Conservation (phyloP, 2,888 invertebrate species). For the Seira musarum region DNA sequence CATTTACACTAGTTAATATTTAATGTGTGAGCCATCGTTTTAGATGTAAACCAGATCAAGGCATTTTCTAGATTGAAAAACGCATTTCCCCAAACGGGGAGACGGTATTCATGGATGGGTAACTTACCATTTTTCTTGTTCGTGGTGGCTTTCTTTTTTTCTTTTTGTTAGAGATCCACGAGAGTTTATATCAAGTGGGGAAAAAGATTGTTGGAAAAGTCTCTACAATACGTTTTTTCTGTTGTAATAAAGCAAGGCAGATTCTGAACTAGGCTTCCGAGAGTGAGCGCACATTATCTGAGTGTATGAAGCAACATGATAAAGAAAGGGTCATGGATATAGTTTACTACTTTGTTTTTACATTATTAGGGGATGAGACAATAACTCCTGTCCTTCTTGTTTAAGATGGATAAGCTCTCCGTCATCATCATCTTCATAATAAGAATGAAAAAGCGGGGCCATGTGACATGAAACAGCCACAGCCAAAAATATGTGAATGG, state of each 20-base stretch:
- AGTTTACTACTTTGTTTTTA: neutral
- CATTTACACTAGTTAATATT: constrained; percentile 68
- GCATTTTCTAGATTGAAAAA: constrained; percentile 70
- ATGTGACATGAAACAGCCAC: constrained; percentile 11
- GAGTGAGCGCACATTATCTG: neutral
- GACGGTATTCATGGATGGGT: neutral
- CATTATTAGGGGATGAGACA: constrained; percentile 15
- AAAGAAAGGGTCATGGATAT: constrained; percentile 37
- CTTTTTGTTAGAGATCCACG: no score
- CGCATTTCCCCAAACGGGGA: constrained; percentile 49
- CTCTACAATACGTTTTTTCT: neutral
- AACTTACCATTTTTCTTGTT: neutral
- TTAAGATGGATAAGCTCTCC: constrained; percentile 51
- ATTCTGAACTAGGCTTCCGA: neutral
- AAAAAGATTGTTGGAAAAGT: constrained; percentile 10
- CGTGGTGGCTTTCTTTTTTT: no score
- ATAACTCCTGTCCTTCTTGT: constrained; percentile 11
- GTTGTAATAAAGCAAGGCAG: neutral
- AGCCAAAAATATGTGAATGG: neutral
- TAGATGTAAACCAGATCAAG: constrained; percentile 70
- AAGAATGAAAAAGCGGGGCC: constrained; percentile 16
- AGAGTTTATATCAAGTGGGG: neutral
- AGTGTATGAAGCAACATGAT: neutral
- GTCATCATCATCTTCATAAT: constrained; percentile 31
- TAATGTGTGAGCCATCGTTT: constrained; percentile 69